These are phyloP conservation scores for Pycnonotus jocosus DNA, from an alignment of 2,113 vertebrate species.

Conservation along the genomic window DNA sequence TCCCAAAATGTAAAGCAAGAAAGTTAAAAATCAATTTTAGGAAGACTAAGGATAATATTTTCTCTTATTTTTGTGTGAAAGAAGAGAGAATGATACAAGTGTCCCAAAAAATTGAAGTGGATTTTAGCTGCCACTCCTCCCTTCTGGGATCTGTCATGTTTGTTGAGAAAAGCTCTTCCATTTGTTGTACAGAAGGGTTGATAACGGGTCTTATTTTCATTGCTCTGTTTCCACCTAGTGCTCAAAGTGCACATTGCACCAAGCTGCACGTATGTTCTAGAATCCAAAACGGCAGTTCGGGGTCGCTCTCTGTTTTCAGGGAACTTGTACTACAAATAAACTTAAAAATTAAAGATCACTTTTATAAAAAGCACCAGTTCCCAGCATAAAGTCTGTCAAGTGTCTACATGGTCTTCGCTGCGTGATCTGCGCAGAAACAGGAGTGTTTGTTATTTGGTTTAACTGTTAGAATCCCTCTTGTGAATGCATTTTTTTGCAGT, in stretches of 20 bases:
- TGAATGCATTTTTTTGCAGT: background rate
- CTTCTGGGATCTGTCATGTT: background rate
- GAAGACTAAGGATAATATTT: background rate
- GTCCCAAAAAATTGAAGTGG: background rate
- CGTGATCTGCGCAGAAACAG: background rate
- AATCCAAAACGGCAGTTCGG: accelerated
- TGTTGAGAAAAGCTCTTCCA: background rate
- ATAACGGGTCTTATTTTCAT: background rate
- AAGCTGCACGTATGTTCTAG: background rate
- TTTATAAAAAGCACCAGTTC: background rate
- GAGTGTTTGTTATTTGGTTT: background rate
- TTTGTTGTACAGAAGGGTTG: background rate
- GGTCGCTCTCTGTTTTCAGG: background rate
- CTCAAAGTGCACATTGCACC: background rate
- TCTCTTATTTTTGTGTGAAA: background rate
- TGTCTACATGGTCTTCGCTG: background rate
- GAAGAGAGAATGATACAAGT: background rate
- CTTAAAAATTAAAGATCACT: background rate
- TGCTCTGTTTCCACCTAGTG: conserved; percentile 66
- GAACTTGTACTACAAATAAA: background rate
- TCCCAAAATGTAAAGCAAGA: background rate
- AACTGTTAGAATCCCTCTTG: background rate
- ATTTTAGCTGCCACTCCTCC: background rate
- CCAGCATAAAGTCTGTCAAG: background rate
- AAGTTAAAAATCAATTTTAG: background rate